phyloP scores from a whole-genome alignment of 92 coral and sea anemone genomes.

The Chrysogorgia sp. region DNA sequence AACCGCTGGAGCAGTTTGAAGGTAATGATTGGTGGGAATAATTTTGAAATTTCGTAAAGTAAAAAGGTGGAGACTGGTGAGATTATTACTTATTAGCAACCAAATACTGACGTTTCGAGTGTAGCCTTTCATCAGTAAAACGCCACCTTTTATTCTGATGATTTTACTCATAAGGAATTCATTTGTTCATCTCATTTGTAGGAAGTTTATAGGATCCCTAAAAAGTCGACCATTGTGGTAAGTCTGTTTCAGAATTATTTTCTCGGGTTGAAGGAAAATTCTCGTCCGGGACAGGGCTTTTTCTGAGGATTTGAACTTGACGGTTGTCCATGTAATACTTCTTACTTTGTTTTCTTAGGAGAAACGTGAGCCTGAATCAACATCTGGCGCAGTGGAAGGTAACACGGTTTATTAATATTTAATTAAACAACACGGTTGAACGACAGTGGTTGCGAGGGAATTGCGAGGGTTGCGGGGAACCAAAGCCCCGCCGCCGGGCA shows the following conservation, averaged over 20 bases:
- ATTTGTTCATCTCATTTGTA: constrained; percentile 17
- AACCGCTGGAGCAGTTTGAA: constrained; percentile 87
- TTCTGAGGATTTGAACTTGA: too few species aligned
- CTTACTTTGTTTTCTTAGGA: constrained; percentile 28
- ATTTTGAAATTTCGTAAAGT: not conserved
- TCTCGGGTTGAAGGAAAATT: too few species aligned
- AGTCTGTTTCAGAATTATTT: constrained; percentile 20
- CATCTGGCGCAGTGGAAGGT: constrained; percentile 56
- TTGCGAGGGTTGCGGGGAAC: too few species aligned
- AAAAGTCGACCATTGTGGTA: constrained; percentile 72
- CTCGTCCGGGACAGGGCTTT: too few species aligned
- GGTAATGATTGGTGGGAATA: constrained; percentile 45
- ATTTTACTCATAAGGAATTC: not conserved
- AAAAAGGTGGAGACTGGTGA: too few species aligned
- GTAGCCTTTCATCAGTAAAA: not conserved
- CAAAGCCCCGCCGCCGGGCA: too few species aligned
- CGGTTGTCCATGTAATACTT: too few species aligned
- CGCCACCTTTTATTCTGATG: not conserved
- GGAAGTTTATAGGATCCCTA: constrained; percentile 81
- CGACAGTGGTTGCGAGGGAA: too few species aligned
- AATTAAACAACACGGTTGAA: too few species aligned
- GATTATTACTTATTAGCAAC: too few species aligned
- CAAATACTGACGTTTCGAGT: too few species aligned
- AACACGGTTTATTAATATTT: constrained; percentile 25
- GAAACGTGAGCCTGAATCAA: constrained; percentile 46